phyloP scores from a whole-genome alignment of 2,113 vertebrate genomes.

The Cavia porcellus region DNA sequence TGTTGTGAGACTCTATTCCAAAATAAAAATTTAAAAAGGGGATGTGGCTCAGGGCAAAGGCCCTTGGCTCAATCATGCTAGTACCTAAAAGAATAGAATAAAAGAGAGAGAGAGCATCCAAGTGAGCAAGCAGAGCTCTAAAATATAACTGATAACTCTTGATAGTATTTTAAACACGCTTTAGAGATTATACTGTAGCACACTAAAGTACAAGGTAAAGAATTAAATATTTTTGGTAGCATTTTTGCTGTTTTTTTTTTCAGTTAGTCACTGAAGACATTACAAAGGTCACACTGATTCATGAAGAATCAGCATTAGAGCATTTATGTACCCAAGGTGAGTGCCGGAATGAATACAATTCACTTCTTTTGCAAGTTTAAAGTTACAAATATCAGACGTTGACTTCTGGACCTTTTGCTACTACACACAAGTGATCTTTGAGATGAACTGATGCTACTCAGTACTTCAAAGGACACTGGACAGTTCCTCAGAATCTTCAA shows the following conservation, averaged over 20 bases:
- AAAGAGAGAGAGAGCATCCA: not conserved
- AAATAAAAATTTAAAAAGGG: not conserved
- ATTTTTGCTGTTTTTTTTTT: slow-evolving; percentile 58
- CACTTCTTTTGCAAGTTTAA: slow-evolving; percentile 74
- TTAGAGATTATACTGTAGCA: not conserved
- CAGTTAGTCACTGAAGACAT: slow-evolving; percentile 47
- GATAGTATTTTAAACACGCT: slow-evolving; percentile 1
- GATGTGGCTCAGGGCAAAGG: not conserved
- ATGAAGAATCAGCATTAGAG: slow-evolving; percentile 10
- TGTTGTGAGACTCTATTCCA: not conserved
- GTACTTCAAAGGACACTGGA: slow-evolving; percentile 73
- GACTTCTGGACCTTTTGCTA: slow-evolving; percentile 76
- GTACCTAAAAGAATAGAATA: not conserved
- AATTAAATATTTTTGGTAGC: slow-evolving; percentile 50
- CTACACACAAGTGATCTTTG: slow-evolving; percentile 75
- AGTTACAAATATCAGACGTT: slow-evolving; percentile 73
- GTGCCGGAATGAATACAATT: slow-evolving; percentile 70
- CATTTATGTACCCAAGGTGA: slow-evolving; percentile 64
- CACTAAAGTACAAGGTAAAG: slow-evolving; percentile 17
- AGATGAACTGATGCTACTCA: slow-evolving; percentile 71
- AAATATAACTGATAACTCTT: not conserved
- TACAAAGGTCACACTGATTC: slow-evolving; percentile 54
- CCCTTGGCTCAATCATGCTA: not conserved
- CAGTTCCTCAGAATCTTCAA: slow-evolving; percentile 63
- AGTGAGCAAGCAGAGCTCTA: not conserved